Conservation (phyloP, 2,113 vertebrate genomes). For the Bufo bufo region DNA sequence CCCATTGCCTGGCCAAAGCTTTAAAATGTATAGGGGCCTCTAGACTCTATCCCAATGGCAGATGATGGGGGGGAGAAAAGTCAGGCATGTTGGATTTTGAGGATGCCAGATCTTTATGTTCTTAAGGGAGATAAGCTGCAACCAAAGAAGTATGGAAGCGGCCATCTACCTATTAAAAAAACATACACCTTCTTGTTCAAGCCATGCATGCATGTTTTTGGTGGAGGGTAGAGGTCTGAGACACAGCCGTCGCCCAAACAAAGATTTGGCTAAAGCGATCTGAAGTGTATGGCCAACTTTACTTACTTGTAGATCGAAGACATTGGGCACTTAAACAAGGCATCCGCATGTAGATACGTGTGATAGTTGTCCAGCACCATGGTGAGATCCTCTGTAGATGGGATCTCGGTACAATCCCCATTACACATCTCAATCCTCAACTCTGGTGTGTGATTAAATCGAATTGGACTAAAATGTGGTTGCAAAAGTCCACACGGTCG, state of each 20-base stretch:
- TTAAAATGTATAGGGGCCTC: too few species aligned
- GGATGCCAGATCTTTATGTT: too few species aligned
- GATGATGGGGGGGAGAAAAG: too few species aligned
- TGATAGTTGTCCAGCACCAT: conserved; percentile 30
- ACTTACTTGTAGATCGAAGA: conserved; percentile 66
- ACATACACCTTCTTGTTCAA: background rate
- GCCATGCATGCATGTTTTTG: too few species aligned
- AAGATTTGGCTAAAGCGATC: background rate
- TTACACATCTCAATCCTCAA: conserved; percentile 63
- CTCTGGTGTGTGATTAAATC: conserved; percentile 42
- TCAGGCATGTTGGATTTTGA: too few species aligned
- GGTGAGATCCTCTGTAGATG: background rate
- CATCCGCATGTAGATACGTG: background rate
- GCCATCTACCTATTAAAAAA: too few species aligned
- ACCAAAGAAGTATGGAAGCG: too few species aligned
- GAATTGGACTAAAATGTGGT: background rate
- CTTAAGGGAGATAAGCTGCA: too few species aligned
- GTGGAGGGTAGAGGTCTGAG: too few species aligned
- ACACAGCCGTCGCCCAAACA: too few species aligned
- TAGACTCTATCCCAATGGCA: too few species aligned
- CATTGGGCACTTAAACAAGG: conserved; percentile 62
- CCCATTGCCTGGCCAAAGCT: too few species aligned
- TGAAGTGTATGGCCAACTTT: background rate
- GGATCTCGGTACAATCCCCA: background rate
- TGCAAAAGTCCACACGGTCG: conserved; percentile 61